phyloP scores from a whole-genome alignment of 1,140 invertebrate genomes.

The Brachionus koreanus region DNA sequence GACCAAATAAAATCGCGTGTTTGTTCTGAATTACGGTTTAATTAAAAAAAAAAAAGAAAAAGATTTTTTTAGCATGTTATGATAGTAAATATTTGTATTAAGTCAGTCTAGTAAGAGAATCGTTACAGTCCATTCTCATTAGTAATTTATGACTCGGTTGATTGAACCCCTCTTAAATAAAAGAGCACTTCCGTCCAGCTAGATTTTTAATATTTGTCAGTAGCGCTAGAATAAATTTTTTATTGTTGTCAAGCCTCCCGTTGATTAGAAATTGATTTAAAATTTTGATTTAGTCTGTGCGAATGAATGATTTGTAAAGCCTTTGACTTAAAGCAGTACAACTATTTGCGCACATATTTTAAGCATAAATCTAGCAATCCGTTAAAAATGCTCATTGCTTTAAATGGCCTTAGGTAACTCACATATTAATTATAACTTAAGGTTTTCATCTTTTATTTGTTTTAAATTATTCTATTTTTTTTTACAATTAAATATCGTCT shows the following conservation, averaged over 20 bases:
- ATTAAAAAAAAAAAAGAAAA: neutral
- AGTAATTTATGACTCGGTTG: slow-evolving; percentile 10
- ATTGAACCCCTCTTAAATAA: neutral
- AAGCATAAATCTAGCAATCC: neutral
- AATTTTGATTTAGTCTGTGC: neutral
- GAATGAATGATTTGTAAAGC: neutral
- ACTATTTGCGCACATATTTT: neutral
- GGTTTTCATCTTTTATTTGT: neutral
- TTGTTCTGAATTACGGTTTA: neutral
- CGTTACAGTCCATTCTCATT: neutral
- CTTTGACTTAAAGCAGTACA: neutral
- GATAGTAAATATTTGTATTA: neutral
- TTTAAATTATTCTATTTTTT: slow-evolving; percentile 1
- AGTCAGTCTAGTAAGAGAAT: neutral
- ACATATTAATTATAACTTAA: neutral
- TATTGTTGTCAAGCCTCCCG: neutral
- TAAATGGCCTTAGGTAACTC: slow-evolving; percentile 10
- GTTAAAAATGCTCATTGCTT: neutral
- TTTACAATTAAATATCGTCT: neutral
- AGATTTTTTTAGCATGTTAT: neutral
- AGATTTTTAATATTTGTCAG: neutral
- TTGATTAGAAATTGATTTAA: slow-evolving; percentile 30
- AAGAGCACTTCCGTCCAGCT: slow-evolving; percentile 1
- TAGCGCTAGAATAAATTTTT: neutral
- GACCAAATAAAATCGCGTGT: neutral